Percentiles rank a stretch among this genome's conserved stretches.
These are phyloP conservation scores for Octonoba sinensis DNA, from an alignment of 2,888 invertebrate species.

Conservation along the genomic window DNA sequence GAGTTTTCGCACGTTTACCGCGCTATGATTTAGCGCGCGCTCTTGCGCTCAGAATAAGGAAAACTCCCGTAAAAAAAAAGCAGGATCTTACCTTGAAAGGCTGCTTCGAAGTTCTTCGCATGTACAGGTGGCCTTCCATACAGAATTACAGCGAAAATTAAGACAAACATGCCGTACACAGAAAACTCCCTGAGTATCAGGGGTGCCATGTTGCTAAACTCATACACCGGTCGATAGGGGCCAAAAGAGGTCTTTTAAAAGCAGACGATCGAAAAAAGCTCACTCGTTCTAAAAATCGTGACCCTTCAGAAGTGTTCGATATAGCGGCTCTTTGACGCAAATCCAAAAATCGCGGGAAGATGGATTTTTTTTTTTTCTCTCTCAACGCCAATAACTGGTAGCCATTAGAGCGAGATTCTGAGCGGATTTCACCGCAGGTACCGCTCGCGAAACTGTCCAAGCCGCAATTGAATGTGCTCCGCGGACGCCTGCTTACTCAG, in stretches of 20 bases:
- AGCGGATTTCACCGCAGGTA: not conserved
- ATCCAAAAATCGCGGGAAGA: not conserved
- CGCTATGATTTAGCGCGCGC: no score
- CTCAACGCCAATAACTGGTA: constrained; percentile 8
- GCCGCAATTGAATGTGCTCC: constrained; percentile 18
- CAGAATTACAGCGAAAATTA: constrained; percentile 29
- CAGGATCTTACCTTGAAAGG: constrained; percentile 53
- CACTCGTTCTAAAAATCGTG: not conserved
- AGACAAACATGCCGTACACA: constrained; percentile 32
- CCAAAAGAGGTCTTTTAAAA: not conserved
- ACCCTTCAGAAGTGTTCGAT: not conserved
- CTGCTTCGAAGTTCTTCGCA: constrained; percentile 57
- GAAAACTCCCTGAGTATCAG: constrained; percentile 48
- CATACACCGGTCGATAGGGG: constrained; percentile 43
- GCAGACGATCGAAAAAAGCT: not conserved
- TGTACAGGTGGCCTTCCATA: constrained; percentile 5
- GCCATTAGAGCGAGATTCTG: not conserved
- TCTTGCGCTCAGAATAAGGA: no score
- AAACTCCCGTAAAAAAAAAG: no score
- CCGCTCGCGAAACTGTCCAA: not conserved
- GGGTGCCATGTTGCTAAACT: constrained; percentile 54
- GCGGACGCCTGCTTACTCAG: constrained; percentile 12
- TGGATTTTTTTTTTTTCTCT: not conserved
- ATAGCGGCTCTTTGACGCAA: not conserved
- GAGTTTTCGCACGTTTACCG: no score